Percentiles rank a stretch among this genome's conserved stretches.
Conservation (phyloP, 2,888 invertebrate species). For the Amphipoea oculea region DNA sequence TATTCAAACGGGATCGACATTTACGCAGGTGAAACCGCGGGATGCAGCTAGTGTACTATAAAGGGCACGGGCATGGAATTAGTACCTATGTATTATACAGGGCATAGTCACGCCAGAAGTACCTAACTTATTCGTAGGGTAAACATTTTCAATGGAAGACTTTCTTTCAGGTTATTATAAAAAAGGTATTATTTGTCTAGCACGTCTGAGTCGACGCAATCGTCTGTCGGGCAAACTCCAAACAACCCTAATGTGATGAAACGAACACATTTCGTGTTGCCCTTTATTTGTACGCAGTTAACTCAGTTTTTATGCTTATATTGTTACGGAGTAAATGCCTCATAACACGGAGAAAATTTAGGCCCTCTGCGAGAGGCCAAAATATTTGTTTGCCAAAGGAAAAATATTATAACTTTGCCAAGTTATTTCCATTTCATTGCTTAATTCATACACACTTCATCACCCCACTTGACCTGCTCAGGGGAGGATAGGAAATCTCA, state of each 20-base stretch:
- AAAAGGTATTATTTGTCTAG: background rate
- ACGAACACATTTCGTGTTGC: conserved; percentile 29
- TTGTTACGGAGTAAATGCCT: conserved; percentile 30
- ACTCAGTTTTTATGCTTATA: conserved; percentile 25
- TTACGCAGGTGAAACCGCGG: too few species aligned
- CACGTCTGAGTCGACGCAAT: conserved; percentile 28
- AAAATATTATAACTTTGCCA: background rate
- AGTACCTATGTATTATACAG: background rate
- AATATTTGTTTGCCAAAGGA: background rate
- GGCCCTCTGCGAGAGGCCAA: conserved; percentile 1
- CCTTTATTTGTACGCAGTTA: conserved; percentile 39
- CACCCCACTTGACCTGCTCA: background rate
- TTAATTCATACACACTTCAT: background rate
- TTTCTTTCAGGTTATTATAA: background rate
- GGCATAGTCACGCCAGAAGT: background rate
- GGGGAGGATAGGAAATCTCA: too few species aligned
- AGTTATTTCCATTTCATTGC: background rate
- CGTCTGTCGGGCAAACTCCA: background rate
- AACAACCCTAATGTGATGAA: conserved; percentile 39
- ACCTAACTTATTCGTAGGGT: background rate
- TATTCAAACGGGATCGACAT: too few species aligned
- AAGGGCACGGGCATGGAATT: too few species aligned
- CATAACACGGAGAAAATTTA: conserved; percentile 11
- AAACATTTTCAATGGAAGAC: background rate
- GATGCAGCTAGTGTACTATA: too few species aligned